Percentiles rank a stretch among this genome's conserved stretches.
These are phyloP conservation scores for Drosophila crucigera DNA, from an alignment of 2,888 invertebrate genomes.

Conservation along the genomic window DNA sequence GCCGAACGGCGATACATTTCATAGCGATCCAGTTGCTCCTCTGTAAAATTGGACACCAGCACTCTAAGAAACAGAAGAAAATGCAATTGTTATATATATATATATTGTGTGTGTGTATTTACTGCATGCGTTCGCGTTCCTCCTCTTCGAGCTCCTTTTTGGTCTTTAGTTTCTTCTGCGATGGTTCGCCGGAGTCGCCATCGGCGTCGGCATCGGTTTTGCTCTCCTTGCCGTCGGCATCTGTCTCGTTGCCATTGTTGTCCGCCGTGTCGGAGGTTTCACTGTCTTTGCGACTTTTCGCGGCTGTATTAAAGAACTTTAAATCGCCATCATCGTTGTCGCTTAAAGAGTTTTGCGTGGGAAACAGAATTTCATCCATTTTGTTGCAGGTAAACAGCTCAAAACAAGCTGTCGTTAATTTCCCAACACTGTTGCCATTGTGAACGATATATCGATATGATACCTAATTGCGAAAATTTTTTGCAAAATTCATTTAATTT, in stretches of 20 bases:
- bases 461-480: not conserved
- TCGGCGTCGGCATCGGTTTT: conserved; percentile 48
- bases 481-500: not conserved
- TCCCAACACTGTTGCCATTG: not conserved
- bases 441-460: not conserved
- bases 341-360: conserved; percentile 65
- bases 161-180: conserved; percentile 88
- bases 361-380: conserved; percentile 82
- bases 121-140: conserved; percentile 98
- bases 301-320: conserved; percentile 74
- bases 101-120: conserved; percentile 61
- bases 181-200: conserved; percentile 63
- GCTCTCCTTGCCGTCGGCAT: conserved; percentile 38
- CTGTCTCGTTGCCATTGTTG: conserved; percentile 42
- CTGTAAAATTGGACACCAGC: conserved; percentile 98
- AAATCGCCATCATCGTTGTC: conserved; percentile 78
- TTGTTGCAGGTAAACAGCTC: conserved; percentile 25
- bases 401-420: not conserved
- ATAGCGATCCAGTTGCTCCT: conserved; percentile 98
- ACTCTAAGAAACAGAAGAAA: conserved; percentile 88
- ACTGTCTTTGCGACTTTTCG: conserved; percentile 59
- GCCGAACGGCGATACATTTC: conserved; percentile 99
- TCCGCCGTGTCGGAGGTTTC: conserved; percentile 57
- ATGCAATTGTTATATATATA: not conserved
- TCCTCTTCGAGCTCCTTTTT: conserved; percentile 96